phyloP scores from a whole-genome alignment of 1,140 invertebrate species.

The Bombus huntii region DNA sequence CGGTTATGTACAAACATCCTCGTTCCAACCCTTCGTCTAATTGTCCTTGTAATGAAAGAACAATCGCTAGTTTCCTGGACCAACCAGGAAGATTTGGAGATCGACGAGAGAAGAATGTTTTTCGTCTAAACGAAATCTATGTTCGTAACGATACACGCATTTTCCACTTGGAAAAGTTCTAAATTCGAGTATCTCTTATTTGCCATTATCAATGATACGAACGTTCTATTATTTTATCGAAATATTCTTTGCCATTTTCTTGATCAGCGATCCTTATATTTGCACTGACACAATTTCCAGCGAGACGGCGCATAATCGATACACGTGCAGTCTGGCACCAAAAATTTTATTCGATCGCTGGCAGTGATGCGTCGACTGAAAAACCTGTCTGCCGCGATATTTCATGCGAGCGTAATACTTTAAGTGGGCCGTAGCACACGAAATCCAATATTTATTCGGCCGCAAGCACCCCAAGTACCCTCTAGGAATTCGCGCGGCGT shows the following conservation, averaged over 20 bases:
- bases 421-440: constrained; percentile 33
- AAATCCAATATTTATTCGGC: constrained; percentile 47
- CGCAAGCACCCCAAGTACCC: background rate
- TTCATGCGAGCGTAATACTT: constrained; percentile 44
- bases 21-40: constrained; percentile 25
- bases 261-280: background rate
- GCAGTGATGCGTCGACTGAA: background rate
- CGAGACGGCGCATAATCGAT: background rate
- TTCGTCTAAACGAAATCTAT: too few relatives aligned
- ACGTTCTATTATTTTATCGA: background rate
- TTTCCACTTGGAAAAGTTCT: background rate
- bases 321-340: too few relatives aligned
- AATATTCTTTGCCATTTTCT: background rate
- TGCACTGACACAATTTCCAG: too few relatives aligned
- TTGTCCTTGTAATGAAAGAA: constrained; percentile 13
- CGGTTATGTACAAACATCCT: constrained; percentile 34
- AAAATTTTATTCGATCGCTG: background rate
- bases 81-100: background rate
- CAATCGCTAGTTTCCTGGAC: constrained; percentile 23
- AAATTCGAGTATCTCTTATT: background rate
- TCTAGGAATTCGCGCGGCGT: constrained; percentile 7
- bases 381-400: constrained; percentile 17
- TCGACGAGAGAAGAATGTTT: background rate
- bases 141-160: background rate
- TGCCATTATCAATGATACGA: background rate